phyloP scores from a whole-genome alignment of 2,113 vertebrate species.

The Eretmochelys imbricata region DNA sequence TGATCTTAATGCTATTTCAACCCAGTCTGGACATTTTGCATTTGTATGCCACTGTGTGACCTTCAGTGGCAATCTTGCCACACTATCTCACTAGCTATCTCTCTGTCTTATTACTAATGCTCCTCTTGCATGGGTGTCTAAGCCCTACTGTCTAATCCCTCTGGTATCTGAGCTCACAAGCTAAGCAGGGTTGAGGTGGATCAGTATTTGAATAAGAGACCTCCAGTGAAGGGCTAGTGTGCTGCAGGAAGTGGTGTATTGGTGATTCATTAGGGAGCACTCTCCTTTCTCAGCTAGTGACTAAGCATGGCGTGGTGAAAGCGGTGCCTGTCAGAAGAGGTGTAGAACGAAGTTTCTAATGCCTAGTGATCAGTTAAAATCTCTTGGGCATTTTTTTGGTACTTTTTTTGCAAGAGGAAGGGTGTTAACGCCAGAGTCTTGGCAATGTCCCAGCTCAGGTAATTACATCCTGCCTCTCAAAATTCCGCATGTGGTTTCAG shows the following conservation, averaged over 20 bases:
- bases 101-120: background rate
- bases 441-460: background rate
- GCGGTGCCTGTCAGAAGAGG: background rate
- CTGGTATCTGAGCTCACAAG: background rate
- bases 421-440: background rate
- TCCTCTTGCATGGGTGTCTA: background rate
- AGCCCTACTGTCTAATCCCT: background rate
- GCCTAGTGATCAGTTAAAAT: conserved; percentile 24
- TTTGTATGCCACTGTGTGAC: conserved; percentile 9
- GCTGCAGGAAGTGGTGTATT: background rate
- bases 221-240: background rate
- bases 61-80: conserved; percentile 35
- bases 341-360: conserved; percentile 32
- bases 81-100: background rate
- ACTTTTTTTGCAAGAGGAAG: background rate
- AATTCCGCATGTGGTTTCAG: background rate
- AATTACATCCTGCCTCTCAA: conserved; percentile 37
- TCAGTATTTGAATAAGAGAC: background rate
- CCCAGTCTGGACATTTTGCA: background rate
- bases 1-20: background rate
- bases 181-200: background rate
- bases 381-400: background rate
- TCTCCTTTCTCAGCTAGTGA: background rate
- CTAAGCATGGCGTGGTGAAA: conserved; percentile 27
- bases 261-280: conserved; percentile 13